These are phyloP conservation scores for Cathartes aura DNA, from an alignment of 2,113 vertebrate genomes.

Conservation along the genomic window DNA sequence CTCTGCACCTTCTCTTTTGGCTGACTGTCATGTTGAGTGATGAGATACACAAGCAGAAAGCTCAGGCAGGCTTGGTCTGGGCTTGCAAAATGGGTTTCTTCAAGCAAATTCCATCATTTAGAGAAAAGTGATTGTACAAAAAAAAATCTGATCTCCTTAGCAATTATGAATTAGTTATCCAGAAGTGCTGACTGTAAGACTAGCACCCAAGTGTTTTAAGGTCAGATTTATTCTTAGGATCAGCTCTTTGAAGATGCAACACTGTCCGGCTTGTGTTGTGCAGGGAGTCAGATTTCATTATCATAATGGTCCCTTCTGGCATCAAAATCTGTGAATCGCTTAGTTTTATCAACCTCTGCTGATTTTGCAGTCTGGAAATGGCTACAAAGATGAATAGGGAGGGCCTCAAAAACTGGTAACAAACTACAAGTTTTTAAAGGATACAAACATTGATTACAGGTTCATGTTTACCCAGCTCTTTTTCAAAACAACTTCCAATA, in stretches of 20 bases:
- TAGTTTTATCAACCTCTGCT: background rate
- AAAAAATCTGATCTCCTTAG: background rate
- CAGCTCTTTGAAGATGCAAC: background rate
- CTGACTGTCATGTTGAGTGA: background rate
- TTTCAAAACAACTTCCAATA: background rate
- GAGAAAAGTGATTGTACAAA: background rate
- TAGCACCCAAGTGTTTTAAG: background rate
- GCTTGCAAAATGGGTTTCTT: background rate
- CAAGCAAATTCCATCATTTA: background rate
- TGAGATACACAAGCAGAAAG: background rate
- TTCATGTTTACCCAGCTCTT: background rate
- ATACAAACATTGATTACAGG: background rate
- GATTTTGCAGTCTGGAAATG: background rate
- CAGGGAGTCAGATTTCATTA: background rate
- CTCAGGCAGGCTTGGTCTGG: background rate
- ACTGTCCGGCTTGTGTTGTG: background rate
- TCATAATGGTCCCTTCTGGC: background rate
- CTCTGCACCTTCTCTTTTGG: background rate
- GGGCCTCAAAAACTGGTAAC: rapidly evolving
- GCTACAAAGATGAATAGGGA: background rate
- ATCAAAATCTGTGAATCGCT: background rate
- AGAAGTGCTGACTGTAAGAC: background rate
- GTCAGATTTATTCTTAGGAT: background rate
- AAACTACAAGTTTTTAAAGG: background rate
- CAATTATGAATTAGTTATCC: background rate